Evolutionary conservation across 1,140 invertebrate genomes (phyloP).

Genomic region (Pachyrhynchus sulphureomaculatus): DNA sequence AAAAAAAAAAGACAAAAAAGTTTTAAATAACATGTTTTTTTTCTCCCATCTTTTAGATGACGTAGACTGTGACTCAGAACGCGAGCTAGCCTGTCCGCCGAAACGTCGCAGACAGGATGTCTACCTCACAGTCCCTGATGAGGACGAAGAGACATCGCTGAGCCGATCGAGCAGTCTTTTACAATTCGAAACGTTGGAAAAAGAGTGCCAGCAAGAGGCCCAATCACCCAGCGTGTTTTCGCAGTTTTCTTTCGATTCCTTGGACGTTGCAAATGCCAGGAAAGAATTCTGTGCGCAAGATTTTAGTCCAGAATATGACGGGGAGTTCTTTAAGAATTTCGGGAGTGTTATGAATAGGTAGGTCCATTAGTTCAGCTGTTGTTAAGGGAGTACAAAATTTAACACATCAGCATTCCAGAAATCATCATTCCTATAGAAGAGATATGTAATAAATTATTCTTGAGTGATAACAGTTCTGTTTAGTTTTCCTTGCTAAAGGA

Average conservation of each 20-base stretch:
- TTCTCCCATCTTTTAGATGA: slow-evolving; percentile 47
- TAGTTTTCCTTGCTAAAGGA: too few relatives aligned
- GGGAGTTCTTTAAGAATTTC: slow-evolving; percentile 43
- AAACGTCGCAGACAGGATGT: slow-evolving; percentile 68
- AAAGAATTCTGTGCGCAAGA: slow-evolving; percentile 54
- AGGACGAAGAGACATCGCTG: slow-evolving; percentile 59
- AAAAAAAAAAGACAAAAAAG: too few relatives aligned
- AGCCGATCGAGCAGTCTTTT: slow-evolving; percentile 74
- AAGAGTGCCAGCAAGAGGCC: slow-evolving; percentile 60
- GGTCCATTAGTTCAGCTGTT: too few relatives aligned
- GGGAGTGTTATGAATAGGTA: slow-evolving; percentile 38
- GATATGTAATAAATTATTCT: too few relatives aligned
- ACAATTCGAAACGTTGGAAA: slow-evolving; percentile 78
- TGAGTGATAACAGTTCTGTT: too few relatives aligned
- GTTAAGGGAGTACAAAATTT: too few relatives aligned
- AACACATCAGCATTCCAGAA: too few relatives aligned
- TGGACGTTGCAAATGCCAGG: slow-evolving; percentile 58
- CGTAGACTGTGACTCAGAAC: slow-evolving; percentile 66
- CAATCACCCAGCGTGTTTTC: slow-evolving; percentile 54
- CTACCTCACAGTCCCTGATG: slow-evolving; percentile 49
- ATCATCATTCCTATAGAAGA: too few relatives aligned
- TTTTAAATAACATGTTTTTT: neutral
- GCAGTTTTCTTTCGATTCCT: slow-evolving; percentile 59
- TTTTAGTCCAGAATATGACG: slow-evolving; percentile 26
- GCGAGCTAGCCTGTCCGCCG: slow-evolving; percentile 75